These are phyloP conservation scores for Ptiloglossa arizonensis DNA, from an alignment of 1,140 invertebrate species.

Conservation along the genomic window DNA sequence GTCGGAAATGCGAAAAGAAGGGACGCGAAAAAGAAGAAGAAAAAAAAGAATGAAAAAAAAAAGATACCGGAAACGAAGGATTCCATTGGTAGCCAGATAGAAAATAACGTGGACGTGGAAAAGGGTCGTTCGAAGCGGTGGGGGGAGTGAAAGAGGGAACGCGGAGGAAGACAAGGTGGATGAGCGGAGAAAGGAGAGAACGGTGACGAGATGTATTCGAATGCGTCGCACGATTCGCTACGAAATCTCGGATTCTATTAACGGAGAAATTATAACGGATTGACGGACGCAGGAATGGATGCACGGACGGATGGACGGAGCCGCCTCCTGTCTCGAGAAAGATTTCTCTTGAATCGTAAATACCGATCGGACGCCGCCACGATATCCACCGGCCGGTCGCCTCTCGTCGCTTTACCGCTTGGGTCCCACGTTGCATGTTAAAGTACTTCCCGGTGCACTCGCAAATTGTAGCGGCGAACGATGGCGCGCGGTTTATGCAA, in stretches of 20 bases:
- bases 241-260: conserved; percentile 81
- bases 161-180: conserved; percentile 2
- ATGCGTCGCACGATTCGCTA: conserved; percentile 76
- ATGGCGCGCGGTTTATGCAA: conserved; percentile 33
- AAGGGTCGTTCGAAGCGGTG: not conserved
- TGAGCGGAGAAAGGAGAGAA: conserved; percentile 38
- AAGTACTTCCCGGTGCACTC: conserved; percentile 78
- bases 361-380: conserved; percentile 67
- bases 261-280: conserved; percentile 82
- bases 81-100: conserved; percentile 8
- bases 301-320: conserved; percentile 58
- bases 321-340: conserved; percentile 70
- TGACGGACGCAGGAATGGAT: conserved; percentile 70
- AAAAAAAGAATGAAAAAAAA: too few species aligned
- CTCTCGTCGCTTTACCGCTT: conserved; percentile 34
- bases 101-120: conserved; percentile 28
- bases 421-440: conserved; percentile 71
- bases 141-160: conserved; percentile 15
- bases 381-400: conserved; percentile 27
- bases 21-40: not conserved
- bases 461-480: conserved; percentile 41
- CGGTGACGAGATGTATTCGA: conserved; percentile 50
- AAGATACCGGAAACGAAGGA: too few species aligned
- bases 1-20: not conserved
- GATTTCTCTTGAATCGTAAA: conserved; percentile 81